A percentile compares a stretch with the other conserved stretches of the same genome.
Conservation (phyloP, 2,113 vertebrate genomes). For the Macroglossus sobrinus region DNA sequence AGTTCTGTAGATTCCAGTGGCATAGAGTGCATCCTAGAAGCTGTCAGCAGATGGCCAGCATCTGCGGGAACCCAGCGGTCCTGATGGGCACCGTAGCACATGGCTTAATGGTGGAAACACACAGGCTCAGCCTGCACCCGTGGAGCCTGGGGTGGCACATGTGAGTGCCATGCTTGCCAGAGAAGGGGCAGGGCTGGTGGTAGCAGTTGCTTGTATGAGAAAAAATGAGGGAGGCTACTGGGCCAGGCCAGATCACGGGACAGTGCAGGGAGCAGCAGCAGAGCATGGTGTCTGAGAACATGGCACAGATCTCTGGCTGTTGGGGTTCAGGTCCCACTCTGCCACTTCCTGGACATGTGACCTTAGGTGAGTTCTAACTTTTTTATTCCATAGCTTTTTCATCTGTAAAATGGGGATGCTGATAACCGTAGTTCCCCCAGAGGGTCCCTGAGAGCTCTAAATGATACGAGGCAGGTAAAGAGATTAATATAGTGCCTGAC, state of each 20-base stretch:
- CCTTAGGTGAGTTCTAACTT: background rate
- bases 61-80: background rate
- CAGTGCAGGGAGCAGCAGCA: background rate
- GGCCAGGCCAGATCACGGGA: background rate
- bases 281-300: background rate
- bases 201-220: background rate
- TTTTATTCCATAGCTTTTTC: background rate
- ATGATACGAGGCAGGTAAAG: background rate
- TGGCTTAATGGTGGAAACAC: background rate
- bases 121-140: rapidly evolving
- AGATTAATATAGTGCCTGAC: background rate
- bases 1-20: background rate
- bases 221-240: background rate
- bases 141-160: no score
- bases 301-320: background rate
- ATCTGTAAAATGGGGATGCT: background rate
- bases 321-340: background rate
- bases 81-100: background rate
- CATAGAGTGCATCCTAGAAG: background rate
- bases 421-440: background rate
- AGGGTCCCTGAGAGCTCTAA: background rate
- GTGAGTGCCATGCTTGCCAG: background rate
- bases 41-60: background rate
- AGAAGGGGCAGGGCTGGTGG: background rate
- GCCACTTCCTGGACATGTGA: background rate